These are phyloP conservation scores for Junco hyemalis DNA, from an alignment of 2,113 vertebrate genomes.

Conservation along the genomic window DNA sequence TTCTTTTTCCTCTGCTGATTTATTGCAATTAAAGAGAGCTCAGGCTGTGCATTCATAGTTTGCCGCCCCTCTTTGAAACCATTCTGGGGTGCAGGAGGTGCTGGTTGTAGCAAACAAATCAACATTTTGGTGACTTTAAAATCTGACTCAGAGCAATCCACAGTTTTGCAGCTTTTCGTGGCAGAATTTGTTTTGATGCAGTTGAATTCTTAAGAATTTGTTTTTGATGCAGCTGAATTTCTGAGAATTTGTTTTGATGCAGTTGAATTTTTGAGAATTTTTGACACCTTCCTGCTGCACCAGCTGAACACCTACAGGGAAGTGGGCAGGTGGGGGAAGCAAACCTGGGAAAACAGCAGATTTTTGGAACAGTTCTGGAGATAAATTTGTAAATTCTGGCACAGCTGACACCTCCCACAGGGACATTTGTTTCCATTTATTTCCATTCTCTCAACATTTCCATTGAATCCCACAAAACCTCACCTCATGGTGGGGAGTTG, in stretches of 20 bases:
- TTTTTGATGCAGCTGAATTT: too few species aligned
- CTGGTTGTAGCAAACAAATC: neutral
- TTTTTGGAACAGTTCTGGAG: neutral
- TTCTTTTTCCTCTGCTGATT: neutral
- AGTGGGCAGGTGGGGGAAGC: neutral
- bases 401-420: neutral
- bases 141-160: accelerated
- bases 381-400: neutral
- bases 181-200: neutral
- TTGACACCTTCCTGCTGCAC: neutral
- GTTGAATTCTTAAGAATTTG: neutral
- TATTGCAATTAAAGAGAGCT: neutral
- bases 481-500: accelerated
- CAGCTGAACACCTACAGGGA: neutral
- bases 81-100: neutral
- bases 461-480: neutral
- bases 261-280: neutral
- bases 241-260: neutral
- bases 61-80: neutral
- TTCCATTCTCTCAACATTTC: neutral
- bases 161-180: neutral
- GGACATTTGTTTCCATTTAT: neutral
- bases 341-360: neutral
- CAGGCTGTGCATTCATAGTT: neutral
- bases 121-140: neutral